phyloP scores from a whole-genome alignment of 2,888 invertebrate species.

The Antheraea assamensis region DNA sequence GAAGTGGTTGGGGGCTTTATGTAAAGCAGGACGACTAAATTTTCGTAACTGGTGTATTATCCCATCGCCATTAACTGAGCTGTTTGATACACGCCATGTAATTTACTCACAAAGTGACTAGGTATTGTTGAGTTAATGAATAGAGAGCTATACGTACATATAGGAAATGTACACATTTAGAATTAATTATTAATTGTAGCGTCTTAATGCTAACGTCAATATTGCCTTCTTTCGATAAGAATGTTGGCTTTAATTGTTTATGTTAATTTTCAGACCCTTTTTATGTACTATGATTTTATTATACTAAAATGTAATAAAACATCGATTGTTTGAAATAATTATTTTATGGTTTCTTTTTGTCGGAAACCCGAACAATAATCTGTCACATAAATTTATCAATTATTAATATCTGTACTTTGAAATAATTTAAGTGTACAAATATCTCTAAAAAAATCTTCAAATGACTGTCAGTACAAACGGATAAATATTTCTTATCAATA shows the following conservation, averaged over 20 bases:
- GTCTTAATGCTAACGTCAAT: background rate
- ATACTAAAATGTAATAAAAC: background rate
- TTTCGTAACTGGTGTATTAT: constrained; percentile 8
- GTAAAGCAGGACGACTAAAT: constrained; percentile 5
- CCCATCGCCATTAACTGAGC: constrained; percentile 31
- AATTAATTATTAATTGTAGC: background rate
- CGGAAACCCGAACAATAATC: too few relatives aligned
- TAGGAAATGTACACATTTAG: background rate
- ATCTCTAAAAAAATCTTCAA: background rate
- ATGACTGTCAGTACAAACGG: background rate
- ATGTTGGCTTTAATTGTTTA: too few relatives aligned
- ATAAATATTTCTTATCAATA: background rate
- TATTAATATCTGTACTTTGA: too few relatives aligned
- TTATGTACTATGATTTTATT: too few relatives aligned
- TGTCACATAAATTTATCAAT: too few relatives aligned
- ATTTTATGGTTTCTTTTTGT: too few relatives aligned
- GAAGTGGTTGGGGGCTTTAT: constrained; percentile 16
- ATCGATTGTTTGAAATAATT: background rate
- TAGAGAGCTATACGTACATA: background rate
- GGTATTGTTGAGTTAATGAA: background rate
- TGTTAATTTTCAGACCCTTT: too few relatives aligned
- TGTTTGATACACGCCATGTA: constrained; percentile 42
- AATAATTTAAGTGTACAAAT: too few relatives aligned
- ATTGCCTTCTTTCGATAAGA: too few relatives aligned
- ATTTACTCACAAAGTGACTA: constrained; percentile 28